Evolutionary conservation across 2,888 invertebrate species (phyloP), one percentile per base, ranked within the genome.

Genomic region (Carcina quercana): DNA sequence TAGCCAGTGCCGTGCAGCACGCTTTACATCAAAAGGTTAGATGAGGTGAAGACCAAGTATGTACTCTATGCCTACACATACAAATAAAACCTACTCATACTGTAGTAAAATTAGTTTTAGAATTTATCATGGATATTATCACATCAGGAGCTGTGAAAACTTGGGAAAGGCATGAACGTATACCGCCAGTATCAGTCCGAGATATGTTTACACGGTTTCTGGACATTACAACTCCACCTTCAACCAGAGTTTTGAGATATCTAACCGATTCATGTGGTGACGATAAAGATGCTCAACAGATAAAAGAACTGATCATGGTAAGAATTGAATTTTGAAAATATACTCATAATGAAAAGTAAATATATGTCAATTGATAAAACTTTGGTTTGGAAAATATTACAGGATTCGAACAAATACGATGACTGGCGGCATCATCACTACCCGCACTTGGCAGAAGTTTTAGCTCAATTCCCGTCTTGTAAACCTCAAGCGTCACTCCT

Each of bases 181-280:
- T 96, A 47, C 92, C 94, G 2, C 74, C 89, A 1, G 91, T 91
- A 42, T 89, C 93, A 0, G 63, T 95, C 15, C 79, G 91, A 32
- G 90, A 90, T 42, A 69, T 96, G 14, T 86, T 95, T 45, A 88
- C 91, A 2, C 86, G 94, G 45, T 96, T 93, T 69, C 76, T 97
- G 42, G 97, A 97, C 57, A 90, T 97, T 28, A 96, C 96, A 0
- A 95, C 95, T 11, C 96, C 97, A 2, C 96, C 96, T 0, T 88
- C 94, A 0, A 92, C 95, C 2, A 92, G 92, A 62, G 79, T 97
- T 33, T 79, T 97, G 10, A 90, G 93, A 47, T 89, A 95, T 47
- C 87, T 97, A 35, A 90, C 94, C 2, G 86, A 89, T 0, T 90
- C 91, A 43, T 95, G 96, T 31, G 86, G 88, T 1, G 88, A 93